A percentile compares a stretch with the other conserved stretches of the same genome.
Conservation (phyloP, 2,113 vertebrate genomes). For the Passerina amoena region DNA sequence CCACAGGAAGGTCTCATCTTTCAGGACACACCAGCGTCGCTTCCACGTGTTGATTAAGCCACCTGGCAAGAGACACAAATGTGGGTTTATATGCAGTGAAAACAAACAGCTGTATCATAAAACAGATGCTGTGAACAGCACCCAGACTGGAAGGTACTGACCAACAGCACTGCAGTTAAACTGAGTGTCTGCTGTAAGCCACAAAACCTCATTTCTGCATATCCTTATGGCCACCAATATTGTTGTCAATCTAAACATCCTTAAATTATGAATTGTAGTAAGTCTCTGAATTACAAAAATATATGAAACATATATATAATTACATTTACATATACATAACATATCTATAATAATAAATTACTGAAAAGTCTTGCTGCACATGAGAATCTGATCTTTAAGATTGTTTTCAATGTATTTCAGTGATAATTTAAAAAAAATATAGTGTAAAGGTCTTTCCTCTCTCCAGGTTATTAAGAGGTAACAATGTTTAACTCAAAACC, state of each 20-base stretch:
- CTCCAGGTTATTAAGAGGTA: not conserved
- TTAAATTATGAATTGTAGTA: not conserved
- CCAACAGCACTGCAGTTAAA: not conserved
- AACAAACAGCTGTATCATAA: not conserved
- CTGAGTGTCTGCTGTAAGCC: not conserved
- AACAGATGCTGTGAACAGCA: not conserved
- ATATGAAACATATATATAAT: not conserved
- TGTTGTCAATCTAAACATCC: not conserved
- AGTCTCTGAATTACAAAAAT: not conserved
- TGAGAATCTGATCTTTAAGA: not conserved
- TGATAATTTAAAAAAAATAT: not conserved
- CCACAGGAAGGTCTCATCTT: constrained; percentile 98
- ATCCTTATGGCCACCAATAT: not conserved
- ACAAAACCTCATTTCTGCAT: not conserved
- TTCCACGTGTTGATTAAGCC: constrained; percentile 96
- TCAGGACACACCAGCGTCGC: constrained; percentile 95
- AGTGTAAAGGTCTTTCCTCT: not conserved
- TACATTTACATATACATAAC: not conserved
- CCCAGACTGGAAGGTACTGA: not conserved
- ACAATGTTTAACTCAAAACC: not conserved
- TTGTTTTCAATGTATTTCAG: not conserved
- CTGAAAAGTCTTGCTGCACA: not conserved
- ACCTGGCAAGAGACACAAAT: constrained; percentile 73
- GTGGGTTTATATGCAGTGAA: not conserved
- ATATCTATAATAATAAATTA: not conserved